These are phyloP conservation scores for Pseudomyrmex concolor DNA, from an alignment of 1,140 invertebrate species.

Conservation along the genomic window DNA sequence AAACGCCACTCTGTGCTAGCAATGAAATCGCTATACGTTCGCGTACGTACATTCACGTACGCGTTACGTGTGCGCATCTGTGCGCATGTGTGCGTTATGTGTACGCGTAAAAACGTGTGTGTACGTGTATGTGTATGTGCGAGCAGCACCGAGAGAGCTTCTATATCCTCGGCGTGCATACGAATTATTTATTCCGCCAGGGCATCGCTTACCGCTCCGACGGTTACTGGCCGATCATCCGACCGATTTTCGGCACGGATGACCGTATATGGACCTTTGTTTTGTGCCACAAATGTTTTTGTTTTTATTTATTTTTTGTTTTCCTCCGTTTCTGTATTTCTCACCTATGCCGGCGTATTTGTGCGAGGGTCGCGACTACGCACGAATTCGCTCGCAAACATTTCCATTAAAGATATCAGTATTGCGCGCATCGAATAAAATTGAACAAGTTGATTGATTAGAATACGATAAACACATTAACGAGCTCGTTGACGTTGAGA, in stretches of 20 bases:
- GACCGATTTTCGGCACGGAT: conserved; percentile 73
- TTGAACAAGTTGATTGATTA: background rate
- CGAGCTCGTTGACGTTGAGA: background rate
- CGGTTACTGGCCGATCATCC: conserved; percentile 72
- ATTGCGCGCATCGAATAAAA: conserved; percentile 22
- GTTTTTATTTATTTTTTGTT: conserved; percentile 36
- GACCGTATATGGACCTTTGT: conserved; percentile 72
- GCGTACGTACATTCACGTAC: conserved; percentile 45
- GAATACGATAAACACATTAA: background rate
- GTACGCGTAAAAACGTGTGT: background rate
- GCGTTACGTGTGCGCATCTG: conserved; percentile 36
- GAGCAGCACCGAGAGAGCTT: background rate
- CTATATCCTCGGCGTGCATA: conserved; percentile 59
- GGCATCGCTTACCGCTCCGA: conserved; percentile 71
- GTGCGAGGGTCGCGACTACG: background rate
- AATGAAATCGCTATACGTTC: conserved; percentile 78
- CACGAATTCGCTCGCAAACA: conserved; percentile 36
- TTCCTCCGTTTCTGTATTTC: conserved; percentile 38
- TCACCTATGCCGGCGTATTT: background rate
- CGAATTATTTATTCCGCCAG: conserved; percentile 74
- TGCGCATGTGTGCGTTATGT: background rate
- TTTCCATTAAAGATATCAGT: conserved; percentile 41
- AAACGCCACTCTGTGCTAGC: conserved; percentile 77
- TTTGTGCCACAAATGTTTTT: conserved; percentile 31
- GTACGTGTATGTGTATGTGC: background rate